Conservation (phyloP, 2,113 vertebrate genomes). For the Poecilia latipinna region DNA sequence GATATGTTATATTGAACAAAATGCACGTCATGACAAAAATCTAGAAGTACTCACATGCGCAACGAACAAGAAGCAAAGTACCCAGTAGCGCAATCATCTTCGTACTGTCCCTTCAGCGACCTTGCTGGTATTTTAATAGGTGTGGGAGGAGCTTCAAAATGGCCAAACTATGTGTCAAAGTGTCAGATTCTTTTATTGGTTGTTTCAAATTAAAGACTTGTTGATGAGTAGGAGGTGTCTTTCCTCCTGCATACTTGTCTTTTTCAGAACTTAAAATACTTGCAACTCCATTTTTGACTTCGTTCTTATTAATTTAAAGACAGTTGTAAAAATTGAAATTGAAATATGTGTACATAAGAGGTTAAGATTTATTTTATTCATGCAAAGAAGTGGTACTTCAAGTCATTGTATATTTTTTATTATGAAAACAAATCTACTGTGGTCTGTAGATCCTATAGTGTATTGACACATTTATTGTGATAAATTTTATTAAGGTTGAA, state of each 20-base stretch:
- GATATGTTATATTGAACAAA: background rate
- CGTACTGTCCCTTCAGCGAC: background rate
- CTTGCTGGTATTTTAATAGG: background rate
- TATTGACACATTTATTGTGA: too few relatives aligned
- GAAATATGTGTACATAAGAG: too few relatives aligned
- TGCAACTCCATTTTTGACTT: too few relatives aligned
- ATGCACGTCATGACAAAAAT: background rate
- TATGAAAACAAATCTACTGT: too few relatives aligned
- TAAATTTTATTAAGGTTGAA: too few relatives aligned
- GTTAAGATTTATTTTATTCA: too few relatives aligned
- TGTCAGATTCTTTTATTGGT: slow-evolving; percentile 19
- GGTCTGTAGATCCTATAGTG: too few relatives aligned
- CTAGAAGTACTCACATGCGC: slow-evolving; percentile 7
- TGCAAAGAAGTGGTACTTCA: too few relatives aligned
- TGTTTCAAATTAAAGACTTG: background rate
- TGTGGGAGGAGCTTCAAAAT: background rate
- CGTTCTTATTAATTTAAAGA: too few relatives aligned
- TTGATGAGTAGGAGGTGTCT: background rate
- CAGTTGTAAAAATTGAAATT: too few relatives aligned
- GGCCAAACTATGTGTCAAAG: background rate
- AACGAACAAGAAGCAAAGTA: slow-evolving; percentile 14
- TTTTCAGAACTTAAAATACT: too few relatives aligned
- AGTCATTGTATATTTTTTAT: too few relatives aligned
- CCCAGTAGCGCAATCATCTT: slow-evolving; percentile 26
- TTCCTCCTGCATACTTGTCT: background rate